phyloP scores from a whole-genome alignment of 2,888 invertebrate genomes.

The Malachius bipustulatus region DNA sequence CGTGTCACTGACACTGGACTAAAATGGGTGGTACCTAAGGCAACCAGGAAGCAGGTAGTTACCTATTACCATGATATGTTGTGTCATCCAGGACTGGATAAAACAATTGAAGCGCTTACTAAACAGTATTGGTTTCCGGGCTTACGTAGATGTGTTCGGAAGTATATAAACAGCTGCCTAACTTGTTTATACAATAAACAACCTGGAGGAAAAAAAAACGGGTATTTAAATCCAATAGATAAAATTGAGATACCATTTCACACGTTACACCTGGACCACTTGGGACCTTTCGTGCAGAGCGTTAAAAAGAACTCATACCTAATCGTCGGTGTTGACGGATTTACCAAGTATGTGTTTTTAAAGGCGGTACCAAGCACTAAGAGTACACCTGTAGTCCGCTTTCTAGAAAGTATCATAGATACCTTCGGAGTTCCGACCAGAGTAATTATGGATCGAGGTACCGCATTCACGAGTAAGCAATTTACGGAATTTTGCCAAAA shows the following conservation, averaged over 20 bases:
- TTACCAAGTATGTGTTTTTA: constrained; percentile 28
- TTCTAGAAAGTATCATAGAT: constrained; percentile 10
- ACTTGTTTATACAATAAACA: constrained; percentile 27
- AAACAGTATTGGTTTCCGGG: constrained; percentile 24
- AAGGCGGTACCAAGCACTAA: constrained; percentile 18
- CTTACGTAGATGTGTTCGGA: constrained; percentile 21
- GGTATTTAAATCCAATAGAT: constrained; percentile 18
- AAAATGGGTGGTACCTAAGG: constrained; percentile 16
- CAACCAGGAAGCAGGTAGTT: constrained; percentile 13
- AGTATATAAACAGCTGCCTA: constrained; percentile 25
- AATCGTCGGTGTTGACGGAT: constrained; percentile 25
- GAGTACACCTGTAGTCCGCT: constrained; percentile 9
- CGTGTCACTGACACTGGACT: constrained; percentile 12
- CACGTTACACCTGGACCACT: constrained; percentile 23
- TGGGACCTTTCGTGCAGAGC: constrained; percentile 20
- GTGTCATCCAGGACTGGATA: constrained; percentile 23
- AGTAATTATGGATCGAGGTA: constrained; percentile 17
- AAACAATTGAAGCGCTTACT: constrained; percentile 21
- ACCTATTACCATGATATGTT: constrained; percentile 24
- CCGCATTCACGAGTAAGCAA: constrained; percentile 18
- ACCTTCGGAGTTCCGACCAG: constrained; percentile 18
- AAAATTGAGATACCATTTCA: constrained; percentile 21
- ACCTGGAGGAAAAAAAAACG: constrained; percentile 18
- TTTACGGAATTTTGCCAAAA: too few species aligned
- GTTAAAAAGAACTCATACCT: constrained; percentile 21